Conservation (phyloP, 2,888 invertebrate species). For the Ctenicera cuprea region DNA sequence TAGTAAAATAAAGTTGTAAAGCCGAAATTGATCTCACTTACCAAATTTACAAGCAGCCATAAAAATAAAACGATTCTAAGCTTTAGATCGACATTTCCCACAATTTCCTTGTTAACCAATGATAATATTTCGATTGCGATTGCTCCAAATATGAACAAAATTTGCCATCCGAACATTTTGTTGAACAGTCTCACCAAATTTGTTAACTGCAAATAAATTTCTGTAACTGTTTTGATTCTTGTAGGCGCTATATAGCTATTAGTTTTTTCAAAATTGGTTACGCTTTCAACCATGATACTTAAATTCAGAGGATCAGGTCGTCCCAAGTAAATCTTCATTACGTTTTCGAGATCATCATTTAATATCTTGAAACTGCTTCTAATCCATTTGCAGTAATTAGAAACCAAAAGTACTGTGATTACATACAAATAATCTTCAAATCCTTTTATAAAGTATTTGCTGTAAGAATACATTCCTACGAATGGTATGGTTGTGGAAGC, state of each 20-base stretch:
- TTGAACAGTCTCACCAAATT: neutral
- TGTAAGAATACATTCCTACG: neutral
- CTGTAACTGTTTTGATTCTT: neutral
- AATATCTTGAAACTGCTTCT: neutral
- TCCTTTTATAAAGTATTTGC: neutral
- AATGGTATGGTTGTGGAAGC: neutral
- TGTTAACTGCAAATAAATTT: neutral
- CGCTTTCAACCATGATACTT: no score
- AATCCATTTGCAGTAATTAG: neutral
- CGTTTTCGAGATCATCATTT: neutral
- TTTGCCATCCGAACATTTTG: constrained; percentile 15
- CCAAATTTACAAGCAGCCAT: neutral
- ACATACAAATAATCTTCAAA: neutral
- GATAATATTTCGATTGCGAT: neutral
- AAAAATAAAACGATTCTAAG: neutral
- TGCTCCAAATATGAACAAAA: constrained; percentile 6
- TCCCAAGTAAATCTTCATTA: no score
- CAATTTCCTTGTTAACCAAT: neutral
- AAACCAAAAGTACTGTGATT: neutral
- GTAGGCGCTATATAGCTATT: no score
- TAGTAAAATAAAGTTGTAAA: no score
- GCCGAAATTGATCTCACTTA: no score
- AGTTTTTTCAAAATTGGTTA: no score
- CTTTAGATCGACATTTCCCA: neutral
- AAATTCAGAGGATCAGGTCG: no score